Conservation (phyloP, 2,113 vertebrate genomes). For the Chascanopsetta lugubris region DNA sequence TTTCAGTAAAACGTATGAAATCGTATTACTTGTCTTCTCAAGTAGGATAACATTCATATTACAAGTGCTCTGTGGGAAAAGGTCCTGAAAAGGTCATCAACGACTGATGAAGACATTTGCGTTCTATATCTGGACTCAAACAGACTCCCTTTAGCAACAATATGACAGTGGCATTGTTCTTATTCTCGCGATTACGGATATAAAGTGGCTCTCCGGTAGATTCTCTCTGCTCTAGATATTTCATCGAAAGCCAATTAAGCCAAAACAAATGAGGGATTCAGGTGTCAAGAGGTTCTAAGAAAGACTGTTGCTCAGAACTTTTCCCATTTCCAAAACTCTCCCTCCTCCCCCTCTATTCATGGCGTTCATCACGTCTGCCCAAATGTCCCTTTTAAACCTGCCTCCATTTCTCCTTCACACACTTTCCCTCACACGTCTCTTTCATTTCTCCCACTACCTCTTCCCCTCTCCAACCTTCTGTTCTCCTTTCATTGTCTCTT, state of each 20-base stretch:
- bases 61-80: too few species aligned
- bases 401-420: neutral
- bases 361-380: neutral
- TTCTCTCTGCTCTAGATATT: neutral
- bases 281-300: slow-evolving; percentile 3
- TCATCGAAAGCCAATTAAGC: neutral
- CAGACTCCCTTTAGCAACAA: too few species aligned
- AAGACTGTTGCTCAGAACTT: neutral
- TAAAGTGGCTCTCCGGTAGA: too few species aligned
- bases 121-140: too few species aligned
- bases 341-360: neutral
- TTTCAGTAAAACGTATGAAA: too few species aligned
- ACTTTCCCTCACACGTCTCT: neutral
- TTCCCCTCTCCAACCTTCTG: slow-evolving; percentile 16
- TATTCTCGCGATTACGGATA: too few species aligned
- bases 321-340: neutral
- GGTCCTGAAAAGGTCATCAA: too few species aligned
- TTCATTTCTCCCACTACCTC: slow-evolving; percentile 5
- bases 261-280: neutral
- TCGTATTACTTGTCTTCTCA: too few species aligned
- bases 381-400: neutral
- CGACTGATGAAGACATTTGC: too few species aligned
- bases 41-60: too few species aligned
- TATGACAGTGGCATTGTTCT: too few species aligned
- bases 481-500: slow-evolving; percentile 45